Evolutionary conservation across 2,888 invertebrate genomes (phyloP), one percentile per base, ranked within the genome.

Genomic region (Gastrophysa polygoni): DNA sequence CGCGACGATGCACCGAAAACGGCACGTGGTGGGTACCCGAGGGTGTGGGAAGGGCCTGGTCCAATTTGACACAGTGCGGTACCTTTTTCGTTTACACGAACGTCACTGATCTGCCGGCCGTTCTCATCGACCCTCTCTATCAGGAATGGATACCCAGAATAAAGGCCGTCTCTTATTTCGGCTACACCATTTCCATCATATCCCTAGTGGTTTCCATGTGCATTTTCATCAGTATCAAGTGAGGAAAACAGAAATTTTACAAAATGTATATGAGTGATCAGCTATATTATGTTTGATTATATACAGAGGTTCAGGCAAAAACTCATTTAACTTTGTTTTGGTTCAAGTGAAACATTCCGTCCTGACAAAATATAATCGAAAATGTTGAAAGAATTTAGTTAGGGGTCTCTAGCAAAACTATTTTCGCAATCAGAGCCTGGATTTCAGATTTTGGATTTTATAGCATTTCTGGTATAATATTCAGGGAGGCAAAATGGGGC

Each of bases 171-270:
- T 83, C 86, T 2, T 83, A 83, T 71, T 77, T 84, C 21, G 87
- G 87, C 43, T 87, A 87, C 70, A 79, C 82, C 16, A 79, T 86
- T 18, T 87, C 87, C 0, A 78, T 86, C 52, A 70, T 80, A 17
- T 82, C 84, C 1, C 76, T 87, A 47, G 67, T 85, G 44, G 73
- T 84, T 49, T 84, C 86, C 1, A 79, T 86, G 71, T 72, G 81
- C 67, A 81, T 87, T 63, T 83, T 87, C 57, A 78, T 83, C 32
- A 78, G 81, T 38, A 82, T 86, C 61, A 86, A 84, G 87, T 86
- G 79, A 72, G 71, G 55, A 32, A 24, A 3, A 24, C 24, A 5
- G 24, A 24, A 5, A 24, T 24, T 24, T 5, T 24, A 46, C 6
- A n/a, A 5, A 21, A 18, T 57, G 2, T 21, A 18, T 24, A 6